Evolutionary conservation across 64 coral and sea anemone species (phyloP), one percentile per base, ranked within the genome.

Genomic region (Montipora cactus): DNA sequence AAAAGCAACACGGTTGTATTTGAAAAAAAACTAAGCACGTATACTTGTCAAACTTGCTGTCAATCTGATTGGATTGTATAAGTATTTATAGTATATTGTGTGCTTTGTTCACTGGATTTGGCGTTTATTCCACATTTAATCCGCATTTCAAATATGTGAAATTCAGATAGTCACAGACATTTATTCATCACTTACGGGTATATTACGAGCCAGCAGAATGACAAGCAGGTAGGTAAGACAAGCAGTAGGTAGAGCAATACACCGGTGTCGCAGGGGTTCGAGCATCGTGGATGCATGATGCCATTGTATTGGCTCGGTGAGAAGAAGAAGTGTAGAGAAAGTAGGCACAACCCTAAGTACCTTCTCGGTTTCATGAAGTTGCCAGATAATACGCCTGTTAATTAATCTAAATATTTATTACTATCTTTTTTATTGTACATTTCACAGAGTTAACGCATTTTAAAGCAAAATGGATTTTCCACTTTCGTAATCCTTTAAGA

Each of bases 361-460:
- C 67, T 69, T 69, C 67, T 69, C 67, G 67, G 67, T 69, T 69
- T 69, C 13, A 69, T 69, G 67, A 69, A 69, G 67, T 69, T 69
- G 67, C 13, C 67, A 69, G 67, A 69, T 18, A 69, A 69, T 0
- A 69, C 67, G 67, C 67, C n/a, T 69, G 67, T 69, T 69, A 69
- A 69, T 69, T 69, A 20, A 69, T 14, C 67, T 69, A 0, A 69
- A 69, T 69, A 15, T 69, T 69, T 69, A 69, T 69, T 69, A 69
- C 67, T 69, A 69, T 69, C 13, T 69, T 69, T 69, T 15, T 69
- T 69, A 69, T 69, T 69, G 67, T 69, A 69, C 67, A 69, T 69
- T 69, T 69, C n/a, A 69, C 67, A 69, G 0, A 15, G 67, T 69
- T 69, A 69, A 69, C 13, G 67, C 67, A 14, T 69, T 69, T 69